Base-by-base conservation (phyloP, 2,888 invertebrate species). In the Endomychus coccineus region DNA sequence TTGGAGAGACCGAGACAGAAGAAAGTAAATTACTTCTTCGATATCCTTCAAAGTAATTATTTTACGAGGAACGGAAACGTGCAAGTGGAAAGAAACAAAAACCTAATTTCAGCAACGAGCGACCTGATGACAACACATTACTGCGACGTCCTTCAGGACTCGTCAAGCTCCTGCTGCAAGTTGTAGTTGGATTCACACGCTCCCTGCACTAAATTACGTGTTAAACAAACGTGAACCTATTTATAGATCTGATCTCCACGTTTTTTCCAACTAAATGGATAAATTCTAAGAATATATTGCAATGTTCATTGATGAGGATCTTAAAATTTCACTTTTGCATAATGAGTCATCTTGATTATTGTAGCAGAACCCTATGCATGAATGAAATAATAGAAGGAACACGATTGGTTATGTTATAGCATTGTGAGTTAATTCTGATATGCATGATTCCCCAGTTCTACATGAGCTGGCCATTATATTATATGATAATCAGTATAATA, bases 111-210 rank as follows among this genome's bases (percentile, higher is more conserved):
- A 49, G 59, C 58, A 63, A 63, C 59, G 61, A 59, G 58, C 60
- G 56, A 59, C 59, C 58, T 63, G 64, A 64, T 62, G 64, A 63
- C 63, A 61, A 58, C 58, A 58, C 60, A 63, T 64, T 64, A 62
- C 55, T 41, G 52, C 51, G 62, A 64, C 62, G 60, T 61, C 62
- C 63, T 56, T 46, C 48, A 54, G 59, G 62, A 59, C 57, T 58
- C 58, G 58, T 58, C 58, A 58, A 56, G 50, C 46, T 43, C 53
- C 52, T 52, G 46, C 50, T 54, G 58, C 54, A 55, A 51, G 51
- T 50, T 48, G 49, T 50, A 55, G 51, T 55, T 54, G 50, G 53
- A 55, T 58, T 58, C 58, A 53, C 58, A 58, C 58, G 58, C 52
- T 55, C 49, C 46, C 44, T 41, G 44, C 50, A 46, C 51, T 53